phyloP scores from a whole-genome alignment of 2,888 invertebrate genomes.

The Carcina quercana region DNA sequence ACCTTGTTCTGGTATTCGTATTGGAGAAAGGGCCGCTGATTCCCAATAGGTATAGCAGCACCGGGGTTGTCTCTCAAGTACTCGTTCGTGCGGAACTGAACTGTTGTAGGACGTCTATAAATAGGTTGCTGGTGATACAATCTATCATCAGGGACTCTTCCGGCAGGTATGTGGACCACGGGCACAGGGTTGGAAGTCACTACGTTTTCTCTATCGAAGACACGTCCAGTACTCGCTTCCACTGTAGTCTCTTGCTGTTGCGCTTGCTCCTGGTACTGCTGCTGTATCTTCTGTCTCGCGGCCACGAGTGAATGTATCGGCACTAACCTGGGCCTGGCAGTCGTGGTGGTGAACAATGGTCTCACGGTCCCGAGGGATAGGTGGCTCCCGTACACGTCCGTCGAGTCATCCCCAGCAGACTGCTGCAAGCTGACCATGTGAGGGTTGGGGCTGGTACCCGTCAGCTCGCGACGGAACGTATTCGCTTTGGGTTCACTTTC shows the following conservation, averaged over 20 bases:
- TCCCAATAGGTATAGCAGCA: slow-evolving; percentile 62
- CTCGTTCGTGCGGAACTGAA: slow-evolving; percentile 63
- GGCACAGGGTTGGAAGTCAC: slow-evolving; percentile 71
- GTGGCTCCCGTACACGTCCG: slow-evolving; percentile 80
- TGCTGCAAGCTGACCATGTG: slow-evolving; percentile 75
- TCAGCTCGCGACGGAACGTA: slow-evolving; percentile 76
- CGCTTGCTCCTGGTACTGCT: slow-evolving; percentile 53
- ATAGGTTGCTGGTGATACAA: slow-evolving; percentile 55
- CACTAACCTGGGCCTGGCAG: slow-evolving; percentile 69
- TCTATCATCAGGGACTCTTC: slow-evolving; percentile 50
- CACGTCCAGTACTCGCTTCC: slow-evolving; percentile 70
- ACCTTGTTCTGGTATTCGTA: slow-evolving; percentile 64
- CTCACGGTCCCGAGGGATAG: slow-evolving; percentile 77
- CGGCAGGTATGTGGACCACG: slow-evolving; percentile 68
- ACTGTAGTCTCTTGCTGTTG: slow-evolving; percentile 61
- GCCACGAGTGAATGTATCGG: slow-evolving; percentile 68
- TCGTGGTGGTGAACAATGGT: slow-evolving; percentile 80
- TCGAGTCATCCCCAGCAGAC: slow-evolving; percentile 77
- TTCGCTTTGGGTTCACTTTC: slow-evolving; percentile 66
- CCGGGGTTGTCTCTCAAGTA: slow-evolving; percentile 67
- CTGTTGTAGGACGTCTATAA: slow-evolving; percentile 44
- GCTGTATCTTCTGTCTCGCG: slow-evolving; percentile 62
- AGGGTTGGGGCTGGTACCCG: slow-evolving; percentile 71
- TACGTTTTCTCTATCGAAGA: slow-evolving; percentile 59
- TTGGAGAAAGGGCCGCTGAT: slow-evolving; percentile 66